Conservation (phyloP, 1,140 invertebrate genomes). For the Zaprionus lachaisei region DNA sequence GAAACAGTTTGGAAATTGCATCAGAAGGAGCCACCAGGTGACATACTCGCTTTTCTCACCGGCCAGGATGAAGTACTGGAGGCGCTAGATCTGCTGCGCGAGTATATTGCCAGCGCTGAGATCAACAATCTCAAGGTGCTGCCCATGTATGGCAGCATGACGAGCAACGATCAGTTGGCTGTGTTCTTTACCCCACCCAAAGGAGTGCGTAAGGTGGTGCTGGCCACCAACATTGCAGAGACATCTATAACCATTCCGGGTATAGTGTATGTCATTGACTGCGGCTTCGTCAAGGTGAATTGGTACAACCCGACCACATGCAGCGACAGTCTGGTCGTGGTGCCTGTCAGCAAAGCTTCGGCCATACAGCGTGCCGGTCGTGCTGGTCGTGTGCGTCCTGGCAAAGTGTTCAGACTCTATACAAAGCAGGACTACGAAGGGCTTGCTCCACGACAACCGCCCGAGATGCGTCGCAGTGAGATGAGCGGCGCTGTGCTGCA, state of each 20-base stretch:
- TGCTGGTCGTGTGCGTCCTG: conserved; percentile 93
- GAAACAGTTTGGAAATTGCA: conserved; percentile 97
- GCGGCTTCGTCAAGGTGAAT: conserved; percentile 98
- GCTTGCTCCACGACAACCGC: conserved; percentile 89
- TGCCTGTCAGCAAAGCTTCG: conserved; percentile 95
- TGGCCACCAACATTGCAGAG: conserved; percentile 99
- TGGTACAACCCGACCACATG: conserved; percentile 94
- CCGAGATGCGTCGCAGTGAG: conserved; percentile 97
- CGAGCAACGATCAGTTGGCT: conserved; percentile 93
- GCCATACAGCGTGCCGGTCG: conserved; percentile 96
- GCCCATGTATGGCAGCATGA: conserved; percentile 96
- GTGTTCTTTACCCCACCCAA: conserved; percentile 93
- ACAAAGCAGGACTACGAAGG: conserved; percentile 91
- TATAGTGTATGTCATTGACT: conserved; percentile 97
- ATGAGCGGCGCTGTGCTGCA: conserved; percentile 94
- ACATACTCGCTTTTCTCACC: conserved; percentile 97
- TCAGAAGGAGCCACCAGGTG: conserved; percentile 91
- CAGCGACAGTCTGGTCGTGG: conserved; percentile 93
- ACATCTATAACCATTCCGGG: conserved; percentile 95
- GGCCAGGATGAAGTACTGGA: conserved; percentile 96
- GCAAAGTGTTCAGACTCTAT: conserved; percentile 93
- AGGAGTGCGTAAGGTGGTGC: conserved; percentile 94
- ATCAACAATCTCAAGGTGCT: conserved; percentile 89
- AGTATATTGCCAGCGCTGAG: conserved; percentile 87
- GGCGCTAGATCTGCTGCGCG: conserved; percentile 88